These are phyloP conservation scores for Dinoponera quadriceps DNA, from an alignment of 1,140 invertebrate genomes.

Conservation along the genomic window DNA sequence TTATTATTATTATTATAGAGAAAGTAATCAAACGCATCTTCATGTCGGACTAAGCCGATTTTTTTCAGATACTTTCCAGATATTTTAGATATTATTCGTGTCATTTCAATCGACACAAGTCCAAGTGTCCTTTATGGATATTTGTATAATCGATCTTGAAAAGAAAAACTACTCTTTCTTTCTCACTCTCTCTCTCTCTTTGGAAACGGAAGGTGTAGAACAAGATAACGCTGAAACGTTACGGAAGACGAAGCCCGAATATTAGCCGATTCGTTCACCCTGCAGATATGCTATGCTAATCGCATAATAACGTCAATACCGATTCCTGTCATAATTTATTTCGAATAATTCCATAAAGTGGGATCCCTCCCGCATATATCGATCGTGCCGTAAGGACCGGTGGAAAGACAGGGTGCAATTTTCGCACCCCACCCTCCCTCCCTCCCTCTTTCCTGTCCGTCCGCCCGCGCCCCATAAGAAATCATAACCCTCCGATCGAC, in stretches of 20 bases:
- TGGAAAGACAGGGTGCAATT: conserved; percentile 77
- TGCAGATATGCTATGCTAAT: conserved; percentile 40
- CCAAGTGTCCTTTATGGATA: too few relatives aligned
- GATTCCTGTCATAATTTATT: conserved; percentile 75
- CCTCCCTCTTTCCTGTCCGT: conserved; percentile 37
- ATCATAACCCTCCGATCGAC: conserved; percentile 68
- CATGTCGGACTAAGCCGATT: too few relatives aligned
- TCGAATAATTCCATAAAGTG: conserved; percentile 57
- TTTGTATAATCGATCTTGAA: too few relatives aligned
- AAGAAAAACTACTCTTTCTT: too few relatives aligned
- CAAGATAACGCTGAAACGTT: not conserved
- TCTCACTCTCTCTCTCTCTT: not conserved
- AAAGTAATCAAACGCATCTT: too few relatives aligned
- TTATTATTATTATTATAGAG: too few relatives aligned
- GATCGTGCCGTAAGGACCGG: conserved; percentile 74
- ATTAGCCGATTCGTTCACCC: conserved; percentile 19
- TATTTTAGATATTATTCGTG: too few relatives aligned
- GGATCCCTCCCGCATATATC: conserved; percentile 67
- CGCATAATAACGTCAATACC: conserved; percentile 71
- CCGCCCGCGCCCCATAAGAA: conserved; percentile 66
- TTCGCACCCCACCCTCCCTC: conserved; percentile 68
- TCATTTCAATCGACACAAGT: too few relatives aligned
- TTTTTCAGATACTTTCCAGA: too few relatives aligned
- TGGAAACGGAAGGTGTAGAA: not conserved
- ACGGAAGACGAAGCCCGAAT: not conserved